Base-by-base conservation (phyloP, 1,140 invertebrate genomes). In the Plectrocnemia conspersa region DNA sequence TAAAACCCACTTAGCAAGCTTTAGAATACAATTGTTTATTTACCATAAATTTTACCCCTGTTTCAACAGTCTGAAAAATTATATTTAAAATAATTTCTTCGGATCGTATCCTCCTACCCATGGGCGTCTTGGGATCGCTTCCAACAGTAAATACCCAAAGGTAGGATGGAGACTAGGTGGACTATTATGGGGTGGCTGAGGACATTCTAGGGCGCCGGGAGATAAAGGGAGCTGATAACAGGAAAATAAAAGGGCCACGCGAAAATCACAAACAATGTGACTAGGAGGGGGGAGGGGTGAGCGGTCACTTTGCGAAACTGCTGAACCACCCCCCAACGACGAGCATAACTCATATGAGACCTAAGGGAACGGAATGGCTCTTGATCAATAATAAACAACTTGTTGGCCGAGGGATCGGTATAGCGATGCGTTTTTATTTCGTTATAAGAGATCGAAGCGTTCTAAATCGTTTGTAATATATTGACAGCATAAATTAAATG, bases 161-260 rank as follows among this genome's bases (percentile, higher is more conserved):
- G 47, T 38, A 35, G 47, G 38, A 19, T 7, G 22, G 15, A 27
- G 19, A 50, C 21, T 33, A 10, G 21, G 21, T 38, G 6, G 47
- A n/a, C n/a, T n/a, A n/a, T n/a, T n/a, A n/a, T n/a, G n/a, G n/a
- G n/a, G n/a, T n/a, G 21, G 47, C 15, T 6, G 33, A 27, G 44
- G 24, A 35, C 10, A 21, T 27, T 15, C 19, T 35, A 21, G 29
- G 29, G 29, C 46, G 29, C 29, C 46, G 21, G n/a, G 33, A 38
- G 58, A 59, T 59, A 59, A 59, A 48, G 47, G 58, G 58, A 40
- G 52, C 46, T 59, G 58, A 59, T 59, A 59, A 59, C 40, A 55
- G 35, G 53, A 59, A 59, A 59, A 59, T 59, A 59, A 59, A 59
- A 55, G 58, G 58, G 48, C 53, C 44, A 33, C 15, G 36, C 33